Evolutionary conservation across 2,113 vertebrate genomes (phyloP).

Genomic region (Notarius lentiginosus): DNA sequence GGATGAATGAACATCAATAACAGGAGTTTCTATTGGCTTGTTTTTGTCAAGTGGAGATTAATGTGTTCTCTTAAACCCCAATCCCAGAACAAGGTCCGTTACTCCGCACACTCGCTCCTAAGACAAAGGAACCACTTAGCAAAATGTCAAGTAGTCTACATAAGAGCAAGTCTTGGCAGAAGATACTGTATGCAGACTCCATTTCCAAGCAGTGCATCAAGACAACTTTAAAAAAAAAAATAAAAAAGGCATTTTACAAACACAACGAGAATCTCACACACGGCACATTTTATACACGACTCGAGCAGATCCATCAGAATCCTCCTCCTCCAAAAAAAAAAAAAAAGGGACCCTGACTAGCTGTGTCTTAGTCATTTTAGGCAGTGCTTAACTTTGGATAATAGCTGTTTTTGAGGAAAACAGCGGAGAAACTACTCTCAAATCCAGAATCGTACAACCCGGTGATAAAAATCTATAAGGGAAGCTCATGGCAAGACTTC

Average conservation of each 20-base stretch:
- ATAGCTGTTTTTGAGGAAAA: neutral
- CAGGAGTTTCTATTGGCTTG: neutral
- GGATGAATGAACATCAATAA: neutral
- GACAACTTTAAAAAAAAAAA: neutral
- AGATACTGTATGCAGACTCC: neutral
- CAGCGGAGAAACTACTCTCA: neutral
- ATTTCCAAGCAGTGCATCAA: neutral
- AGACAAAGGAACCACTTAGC: constrained; percentile 19
- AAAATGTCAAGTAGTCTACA: constrained; percentile 20
- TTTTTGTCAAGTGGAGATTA: constrained; percentile 1
- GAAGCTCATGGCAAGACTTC: neutral
- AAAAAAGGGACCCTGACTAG: neutral
- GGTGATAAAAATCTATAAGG: neutral
- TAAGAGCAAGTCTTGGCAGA: neutral
- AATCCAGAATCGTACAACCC: neutral
- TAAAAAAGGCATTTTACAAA: neutral
- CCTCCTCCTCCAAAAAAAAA: neutral
- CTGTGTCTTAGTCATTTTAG: neutral
- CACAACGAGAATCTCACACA: neutral
- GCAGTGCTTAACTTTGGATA: neutral
- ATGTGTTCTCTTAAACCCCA: constrained; percentile 17
- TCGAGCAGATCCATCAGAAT: neutral
- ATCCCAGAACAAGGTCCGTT: neutral
- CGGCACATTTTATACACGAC: neutral
- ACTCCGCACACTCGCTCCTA: neutral